Evolutionary conservation across 2,113 vertebrate species (phyloP).

Genomic region (Tachuris rubrigastra): DNA sequence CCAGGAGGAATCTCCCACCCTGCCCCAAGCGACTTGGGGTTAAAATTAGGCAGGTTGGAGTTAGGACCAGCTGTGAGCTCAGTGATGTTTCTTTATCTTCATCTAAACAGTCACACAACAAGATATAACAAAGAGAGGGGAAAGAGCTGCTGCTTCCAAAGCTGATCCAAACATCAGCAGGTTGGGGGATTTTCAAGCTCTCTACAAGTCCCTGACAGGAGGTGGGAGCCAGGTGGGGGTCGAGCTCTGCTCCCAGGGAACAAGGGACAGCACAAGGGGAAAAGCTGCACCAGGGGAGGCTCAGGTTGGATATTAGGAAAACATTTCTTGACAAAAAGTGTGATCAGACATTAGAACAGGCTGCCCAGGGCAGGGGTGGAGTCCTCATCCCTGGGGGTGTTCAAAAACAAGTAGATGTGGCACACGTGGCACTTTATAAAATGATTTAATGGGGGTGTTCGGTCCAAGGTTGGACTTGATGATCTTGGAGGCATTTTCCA

Average conservation of each 20-base stretch:
- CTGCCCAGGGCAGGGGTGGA: neutral
- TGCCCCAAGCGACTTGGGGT: neutral
- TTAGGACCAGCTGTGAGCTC: neutral
- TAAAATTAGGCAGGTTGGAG: neutral
- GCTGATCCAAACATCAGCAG: neutral
- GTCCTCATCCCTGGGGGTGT: neutral
- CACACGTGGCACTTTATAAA: rapidly evolving
- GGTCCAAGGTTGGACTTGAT: too few relatives aligned
- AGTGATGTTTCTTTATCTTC: neutral
- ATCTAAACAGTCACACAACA: rapidly evolving
- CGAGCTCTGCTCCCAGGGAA: neutral
- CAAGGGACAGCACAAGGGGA: neutral
- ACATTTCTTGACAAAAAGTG: neutral
- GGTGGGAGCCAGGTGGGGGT: neutral
- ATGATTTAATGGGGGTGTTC: neutral
- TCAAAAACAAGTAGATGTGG: neutral
- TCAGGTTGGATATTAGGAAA: too few relatives aligned
- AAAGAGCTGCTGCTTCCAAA: neutral
- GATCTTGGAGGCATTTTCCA: neutral
- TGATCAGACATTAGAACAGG: neutral
- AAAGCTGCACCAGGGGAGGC: neutral
- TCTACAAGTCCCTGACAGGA: neutral
- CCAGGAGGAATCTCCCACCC: neutral
- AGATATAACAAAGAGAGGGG: neutral
- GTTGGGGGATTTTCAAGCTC: neutral